Evolutionary conservation across 2,797 vertebrate species (phyloP).

Genomic region (Pachyuromys duprasi): DNA sequence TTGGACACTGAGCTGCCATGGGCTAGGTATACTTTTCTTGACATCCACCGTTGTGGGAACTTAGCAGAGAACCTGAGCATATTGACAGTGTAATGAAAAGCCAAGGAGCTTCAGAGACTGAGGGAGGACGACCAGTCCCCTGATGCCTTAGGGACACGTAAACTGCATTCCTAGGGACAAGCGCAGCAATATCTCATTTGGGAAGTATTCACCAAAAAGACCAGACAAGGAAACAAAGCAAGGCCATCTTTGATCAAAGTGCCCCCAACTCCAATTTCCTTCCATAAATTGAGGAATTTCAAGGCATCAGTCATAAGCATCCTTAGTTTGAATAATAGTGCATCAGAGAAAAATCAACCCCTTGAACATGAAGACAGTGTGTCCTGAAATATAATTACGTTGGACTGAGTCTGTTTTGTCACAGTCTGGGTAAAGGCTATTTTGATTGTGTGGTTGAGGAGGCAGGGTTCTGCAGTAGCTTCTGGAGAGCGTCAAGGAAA

Average conservation of each 20-base stretch:
- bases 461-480: not conserved
- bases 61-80: not conserved
- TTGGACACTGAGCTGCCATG: no score
- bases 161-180: not conserved
- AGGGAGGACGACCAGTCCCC: not conserved
- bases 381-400: not conserved
- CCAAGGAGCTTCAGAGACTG: not conserved
- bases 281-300: constrained; percentile 3
- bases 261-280: not conserved
- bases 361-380: not conserved
- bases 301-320: not conserved
- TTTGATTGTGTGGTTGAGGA: constrained; percentile 36
- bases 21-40: no score
- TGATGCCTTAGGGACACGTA: not conserved
- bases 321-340: not conserved
- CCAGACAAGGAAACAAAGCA: constrained; percentile 33
- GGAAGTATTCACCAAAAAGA: not conserved
- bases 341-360: not conserved
- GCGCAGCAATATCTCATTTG: not conserved
- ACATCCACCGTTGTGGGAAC: not conserved
- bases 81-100: not conserved
- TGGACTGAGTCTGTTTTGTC: not conserved
- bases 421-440: not conserved
- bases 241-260: not conserved
- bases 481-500: constrained; percentile 57